Evolutionary conservation across 2,888 invertebrate species (phyloP), one percentile per base, ranked within the genome.

Genomic region (Nomada fabriciana): DNA sequence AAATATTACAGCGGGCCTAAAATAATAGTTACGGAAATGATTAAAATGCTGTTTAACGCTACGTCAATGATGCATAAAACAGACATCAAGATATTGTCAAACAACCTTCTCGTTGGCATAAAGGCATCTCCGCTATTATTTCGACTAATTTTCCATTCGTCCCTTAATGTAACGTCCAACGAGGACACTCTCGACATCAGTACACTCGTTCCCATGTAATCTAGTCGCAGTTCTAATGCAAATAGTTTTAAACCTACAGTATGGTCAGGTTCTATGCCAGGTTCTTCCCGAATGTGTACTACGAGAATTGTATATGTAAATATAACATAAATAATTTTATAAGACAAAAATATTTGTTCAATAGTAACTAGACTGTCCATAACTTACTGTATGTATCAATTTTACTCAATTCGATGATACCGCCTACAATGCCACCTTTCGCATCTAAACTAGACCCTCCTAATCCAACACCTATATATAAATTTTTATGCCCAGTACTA

Each of bases 121-220:
- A 95, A 95, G 25, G 94, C 94, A 84, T 95, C 95, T 10, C 94
- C 93, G 53, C 93, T 92, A 61, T 92, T 93, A 47, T 93, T 93
- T 75, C 95, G 91, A 90, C 95, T 95, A 63, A 97, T 95, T 90
- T 97, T 96, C 98, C 98, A 99, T 94, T 98, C 98, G 94, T 99
- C 98, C 80, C 96, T 95, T 82, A 98, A 95, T 75, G 96, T 96
- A 0, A 98, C 97, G 70, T 96, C 96, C 86, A 98, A 96, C 18
- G 96, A 96, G 87, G 98, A 98, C 64, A 98, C 97, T 68, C 98
- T 95, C 13, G 97, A 97, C 97, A 99, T 97, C 80, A 99, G 94
- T 76, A 98, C 98, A 55, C 98, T 97, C n/a, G 98, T 98, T 82
- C 99, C 99, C 99, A 99, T 99, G 95, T 99, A 99, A 95, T 99